These are phyloP conservation scores for Atrina japonica DNA, from an alignment of 2,888 invertebrate genomes.

Conservation along the genomic window DNA sequence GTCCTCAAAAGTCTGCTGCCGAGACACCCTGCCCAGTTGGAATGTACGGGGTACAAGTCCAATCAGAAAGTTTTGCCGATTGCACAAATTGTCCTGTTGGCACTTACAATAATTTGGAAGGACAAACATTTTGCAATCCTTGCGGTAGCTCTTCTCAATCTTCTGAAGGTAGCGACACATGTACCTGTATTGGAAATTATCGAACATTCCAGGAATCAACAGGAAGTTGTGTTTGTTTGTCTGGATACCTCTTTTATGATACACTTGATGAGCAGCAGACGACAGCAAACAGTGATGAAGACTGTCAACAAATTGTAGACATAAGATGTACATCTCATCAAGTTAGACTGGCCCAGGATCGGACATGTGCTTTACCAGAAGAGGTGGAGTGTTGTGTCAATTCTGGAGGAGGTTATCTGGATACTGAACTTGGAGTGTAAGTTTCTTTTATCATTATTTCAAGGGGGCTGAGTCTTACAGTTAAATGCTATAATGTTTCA, in stretches of 20 bases:
- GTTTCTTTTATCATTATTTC: no score
- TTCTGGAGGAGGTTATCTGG: slow-evolving; percentile 48
- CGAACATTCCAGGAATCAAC: slow-evolving; percentile 72
- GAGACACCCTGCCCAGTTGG: slow-evolving; percentile 71
- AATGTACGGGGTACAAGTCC: slow-evolving; percentile 59
- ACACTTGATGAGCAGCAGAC: slow-evolving; percentile 57
- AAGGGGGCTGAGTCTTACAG: no score
- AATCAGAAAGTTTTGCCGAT: slow-evolving; percentile 58
- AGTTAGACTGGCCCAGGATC: slow-evolving; percentile 55
- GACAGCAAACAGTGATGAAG: slow-evolving; percentile 58
- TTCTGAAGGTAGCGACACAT: slow-evolving; percentile 57
- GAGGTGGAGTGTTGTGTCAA: slow-evolving; percentile 61
- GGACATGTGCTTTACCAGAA: slow-evolving; percentile 61
- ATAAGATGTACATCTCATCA: slow-evolving; percentile 63
- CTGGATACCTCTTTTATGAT: slow-evolving; percentile 75
- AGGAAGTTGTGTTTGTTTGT: slow-evolving; percentile 71
- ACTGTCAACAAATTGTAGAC: slow-evolving; percentile 75
- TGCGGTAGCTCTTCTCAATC: slow-evolving; percentile 74
- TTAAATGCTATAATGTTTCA: no score
- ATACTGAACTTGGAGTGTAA: slow-evolving; percentile 51
- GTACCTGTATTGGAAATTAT: slow-evolving; percentile 72
- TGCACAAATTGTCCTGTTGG: slow-evolving; percentile 67
- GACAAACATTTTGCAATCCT: slow-evolving; percentile 66
- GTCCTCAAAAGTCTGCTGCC: slow-evolving; percentile 65
- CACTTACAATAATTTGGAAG: slow-evolving; percentile 67